Base-by-base conservation (phyloP, 2,113 vertebrate species). In the Corydoras sp. region DNA sequence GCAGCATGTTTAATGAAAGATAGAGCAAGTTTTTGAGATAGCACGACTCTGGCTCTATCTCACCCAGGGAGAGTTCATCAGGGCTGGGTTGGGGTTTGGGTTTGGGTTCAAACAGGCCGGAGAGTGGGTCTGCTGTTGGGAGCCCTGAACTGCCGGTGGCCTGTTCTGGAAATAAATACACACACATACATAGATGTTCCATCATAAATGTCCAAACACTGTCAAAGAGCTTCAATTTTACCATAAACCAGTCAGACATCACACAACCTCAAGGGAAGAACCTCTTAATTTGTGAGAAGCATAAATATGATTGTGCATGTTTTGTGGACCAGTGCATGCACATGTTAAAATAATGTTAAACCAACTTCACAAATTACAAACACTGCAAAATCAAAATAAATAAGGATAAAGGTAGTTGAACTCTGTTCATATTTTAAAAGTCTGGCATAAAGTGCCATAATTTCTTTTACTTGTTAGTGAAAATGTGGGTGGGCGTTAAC, bases 21-120 rank as follows among this genome's bases (percentile, higher is more conserved):
- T 65, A 61, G 29, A 50, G 15, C 53, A 51, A 74, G 11, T 49
- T 76, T 60, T 62, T 48, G 72, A 14, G 5, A 32, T 60, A 31
- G 30, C 11, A 24, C 24, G 62, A 60, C 70, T 65, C 72, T 11
- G 54, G 3, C 18, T 63, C 69, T 54, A 50, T 88, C 89, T 90
- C 86, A 90, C 89, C 89, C 87, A 90, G 80, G 89, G 86, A 75
- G 86, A 71, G 83, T 68, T 90, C 86, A 86, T 90, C 88, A 89
- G 83, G 82, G 87, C 86, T 5, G 88, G 86, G 81, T 74, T 87
- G 4, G 65, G 65, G 51, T 53, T 68, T 1, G 68, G 68, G 68
- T 14, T 69, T 14, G 87, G 85, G 81, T 74, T 88, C 83, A 85
- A 78, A 82, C 88, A 89, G 84, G 83, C 80, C 74, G 81, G 81